These are phyloP conservation scores for Microctonus hyperodae DNA, from an alignment of 2,888 invertebrate species.

Conservation along the genomic window DNA sequence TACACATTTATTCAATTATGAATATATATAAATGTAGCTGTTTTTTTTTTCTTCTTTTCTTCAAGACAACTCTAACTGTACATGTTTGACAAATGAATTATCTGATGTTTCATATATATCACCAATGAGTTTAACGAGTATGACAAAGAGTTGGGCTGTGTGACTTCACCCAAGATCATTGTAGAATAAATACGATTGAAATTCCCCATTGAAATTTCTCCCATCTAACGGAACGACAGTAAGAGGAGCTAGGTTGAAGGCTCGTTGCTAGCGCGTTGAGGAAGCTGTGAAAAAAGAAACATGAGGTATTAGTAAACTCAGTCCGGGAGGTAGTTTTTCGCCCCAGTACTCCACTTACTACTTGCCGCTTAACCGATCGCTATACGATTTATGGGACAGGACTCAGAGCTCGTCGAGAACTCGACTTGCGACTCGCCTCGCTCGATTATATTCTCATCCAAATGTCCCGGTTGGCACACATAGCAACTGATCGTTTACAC, in stretches of 20 bases:
- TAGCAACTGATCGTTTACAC: conserved; percentile 8
- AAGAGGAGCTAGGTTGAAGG: conserved; percentile 33
- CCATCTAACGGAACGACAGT: conserved; percentile 51
- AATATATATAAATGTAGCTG: too few relatives aligned
- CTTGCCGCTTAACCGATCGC: conserved; percentile 50
- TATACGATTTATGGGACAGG: conserved; percentile 53
- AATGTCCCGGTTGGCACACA: conserved; percentile 23
- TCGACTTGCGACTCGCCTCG: conserved; percentile 24
- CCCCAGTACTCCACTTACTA: conserved; percentile 60
- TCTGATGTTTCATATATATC: not conserved
- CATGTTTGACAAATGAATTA: not conserved
- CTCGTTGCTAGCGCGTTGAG: conserved; percentile 3
- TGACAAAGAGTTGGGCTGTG: not conserved
- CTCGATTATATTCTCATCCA: conserved; percentile 20
- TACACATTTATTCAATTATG: too few relatives aligned
- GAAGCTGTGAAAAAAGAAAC: conserved; percentile 15
- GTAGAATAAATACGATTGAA: not conserved
- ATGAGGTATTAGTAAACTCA: conserved; percentile 22
- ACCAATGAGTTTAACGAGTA: not conserved
- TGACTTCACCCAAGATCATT: not conserved
- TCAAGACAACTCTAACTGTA: not conserved
- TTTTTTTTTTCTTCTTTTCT: too few relatives aligned
- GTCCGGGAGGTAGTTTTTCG: conserved; percentile 58
- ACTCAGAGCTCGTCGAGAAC: conserved; percentile 40
- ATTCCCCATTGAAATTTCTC: conserved; percentile 48